Evolutionary conservation across 2,113 vertebrate genomes (phyloP).

Genomic region (Chunga burmeisteri): DNA sequence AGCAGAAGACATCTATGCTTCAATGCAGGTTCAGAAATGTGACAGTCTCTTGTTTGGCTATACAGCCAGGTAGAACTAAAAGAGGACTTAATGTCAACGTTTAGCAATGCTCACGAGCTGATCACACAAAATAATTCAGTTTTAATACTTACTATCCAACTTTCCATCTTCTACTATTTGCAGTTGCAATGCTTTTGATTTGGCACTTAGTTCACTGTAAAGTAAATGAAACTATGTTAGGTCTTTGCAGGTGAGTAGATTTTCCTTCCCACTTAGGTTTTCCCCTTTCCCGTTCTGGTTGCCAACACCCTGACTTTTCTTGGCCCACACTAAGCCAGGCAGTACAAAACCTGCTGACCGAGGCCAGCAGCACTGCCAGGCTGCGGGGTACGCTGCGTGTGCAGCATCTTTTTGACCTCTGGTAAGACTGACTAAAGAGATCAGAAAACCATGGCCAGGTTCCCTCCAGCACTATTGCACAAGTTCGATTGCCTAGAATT

Average conservation of each 20-base stretch:
- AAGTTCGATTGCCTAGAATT: neutral
- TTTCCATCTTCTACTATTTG: slow-evolving; percentile 79
- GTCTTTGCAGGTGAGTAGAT: neutral
- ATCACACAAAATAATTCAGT: neutral
- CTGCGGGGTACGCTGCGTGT: accelerated
- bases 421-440: neutral
- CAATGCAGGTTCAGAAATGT: neutral
- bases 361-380: neutral
- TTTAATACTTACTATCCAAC: slow-evolving; percentile 79
- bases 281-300: neutral
- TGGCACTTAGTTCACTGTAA: slow-evolving; percentile 91
- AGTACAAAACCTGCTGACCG: neutral
- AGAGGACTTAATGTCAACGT: neutral
- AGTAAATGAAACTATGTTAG: neutral
- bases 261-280: neutral
- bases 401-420: neutral
- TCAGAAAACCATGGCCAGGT: neutral
- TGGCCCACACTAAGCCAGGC: neutral
- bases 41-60: neutral
- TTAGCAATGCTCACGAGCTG: neutral
- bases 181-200: slow-evolving; percentile 87
- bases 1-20: neutral
- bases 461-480: neutral
- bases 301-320: neutral
- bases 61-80: neutral